Conservation (phyloP, 2,113 vertebrate species). For the Ailurus styani region DNA sequence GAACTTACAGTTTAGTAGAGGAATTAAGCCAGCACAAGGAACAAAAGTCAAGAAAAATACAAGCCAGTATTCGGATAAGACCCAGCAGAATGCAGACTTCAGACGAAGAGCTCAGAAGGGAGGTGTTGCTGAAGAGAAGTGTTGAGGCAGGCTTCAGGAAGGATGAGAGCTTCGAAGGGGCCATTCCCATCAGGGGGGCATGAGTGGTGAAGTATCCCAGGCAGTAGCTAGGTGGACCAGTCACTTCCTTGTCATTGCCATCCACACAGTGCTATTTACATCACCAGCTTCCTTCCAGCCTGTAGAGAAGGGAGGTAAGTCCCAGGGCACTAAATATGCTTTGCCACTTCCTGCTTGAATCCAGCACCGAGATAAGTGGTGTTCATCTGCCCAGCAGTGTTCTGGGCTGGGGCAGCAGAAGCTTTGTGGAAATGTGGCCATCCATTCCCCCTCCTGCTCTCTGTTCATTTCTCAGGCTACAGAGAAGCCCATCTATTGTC, state of each 20-base stretch:
- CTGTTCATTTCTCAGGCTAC: conserved; percentile 1
- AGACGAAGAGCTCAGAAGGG: not conserved
- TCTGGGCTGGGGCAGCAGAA: not conserved
- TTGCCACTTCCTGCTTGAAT: not conserved
- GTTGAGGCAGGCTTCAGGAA: not conserved
- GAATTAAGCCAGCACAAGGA: not conserved
- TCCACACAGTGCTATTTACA: not conserved
- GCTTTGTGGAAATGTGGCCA: not conserved
- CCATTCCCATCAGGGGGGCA: not conserved
- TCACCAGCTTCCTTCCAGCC: not conserved
- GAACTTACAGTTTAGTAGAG: not conserved
- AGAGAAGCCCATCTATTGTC: not conserved
- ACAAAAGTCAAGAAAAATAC: not conserved
- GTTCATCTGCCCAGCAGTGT: not conserved
- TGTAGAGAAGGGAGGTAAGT: not conserved
- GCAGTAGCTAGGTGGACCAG: not conserved
- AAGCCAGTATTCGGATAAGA: not conserved
- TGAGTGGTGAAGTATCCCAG: not conserved
- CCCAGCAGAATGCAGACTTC: not conserved
- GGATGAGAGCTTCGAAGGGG: not conserved
- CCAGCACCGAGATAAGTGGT: not conserved
- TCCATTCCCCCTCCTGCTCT: not conserved
- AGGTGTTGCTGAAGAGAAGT: too few species aligned
- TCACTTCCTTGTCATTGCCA: not conserved
- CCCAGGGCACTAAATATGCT: not conserved